Percentiles rank a stretch among this genome's conserved stretches.
Conservation (phyloP, 2,888 invertebrate species). For the Agonopterix arenella region DNA sequence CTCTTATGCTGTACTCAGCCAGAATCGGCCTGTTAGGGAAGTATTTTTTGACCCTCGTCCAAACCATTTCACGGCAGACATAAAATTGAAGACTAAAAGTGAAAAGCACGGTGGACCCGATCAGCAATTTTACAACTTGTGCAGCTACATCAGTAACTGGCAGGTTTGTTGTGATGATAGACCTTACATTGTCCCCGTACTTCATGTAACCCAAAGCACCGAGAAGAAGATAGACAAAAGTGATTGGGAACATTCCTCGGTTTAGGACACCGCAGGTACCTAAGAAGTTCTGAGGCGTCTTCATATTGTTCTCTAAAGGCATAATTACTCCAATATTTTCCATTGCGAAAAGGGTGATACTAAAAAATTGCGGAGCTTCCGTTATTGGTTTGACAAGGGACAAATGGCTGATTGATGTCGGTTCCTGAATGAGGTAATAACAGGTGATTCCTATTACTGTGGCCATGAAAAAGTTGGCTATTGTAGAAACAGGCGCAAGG, state of each 20-base stretch:
- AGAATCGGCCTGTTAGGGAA: constrained; percentile 74
- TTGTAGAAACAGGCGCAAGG: constrained; percentile 89
- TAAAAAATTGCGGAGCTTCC: no score
- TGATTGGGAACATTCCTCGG: constrained; percentile 88
- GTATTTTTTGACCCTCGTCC: constrained; percentile 82
- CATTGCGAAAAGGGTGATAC: no score
- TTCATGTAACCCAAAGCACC: no score
- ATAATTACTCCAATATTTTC: constrained; percentile 59
- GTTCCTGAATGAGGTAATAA: constrained; percentile 84
- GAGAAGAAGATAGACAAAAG: constrained; percentile 78
- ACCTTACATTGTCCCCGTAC: no score
- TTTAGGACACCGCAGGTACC: constrained; percentile 87
- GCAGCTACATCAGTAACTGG: no score
- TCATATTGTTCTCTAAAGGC: constrained; percentile 92
- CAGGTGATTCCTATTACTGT: constrained; percentile 87
- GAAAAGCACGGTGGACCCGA: constrained; percentile 88
- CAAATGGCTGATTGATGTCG: no score
- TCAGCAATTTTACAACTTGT: constrained; percentile 78
- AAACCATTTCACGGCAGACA: constrained; percentile 90
- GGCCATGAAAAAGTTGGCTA: constrained; percentile 89
- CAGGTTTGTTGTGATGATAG: no score
- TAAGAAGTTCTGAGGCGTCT: constrained; percentile 82
- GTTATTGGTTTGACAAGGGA: no score
- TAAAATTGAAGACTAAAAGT: constrained; percentile 95
- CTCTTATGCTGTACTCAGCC: no score